Percentiles rank a stretch among this genome's conserved stretches.
phyloP scores from a whole-genome alignment of 2,797 vertebrate genomes.

The Intellagama lesueurii region DNA sequence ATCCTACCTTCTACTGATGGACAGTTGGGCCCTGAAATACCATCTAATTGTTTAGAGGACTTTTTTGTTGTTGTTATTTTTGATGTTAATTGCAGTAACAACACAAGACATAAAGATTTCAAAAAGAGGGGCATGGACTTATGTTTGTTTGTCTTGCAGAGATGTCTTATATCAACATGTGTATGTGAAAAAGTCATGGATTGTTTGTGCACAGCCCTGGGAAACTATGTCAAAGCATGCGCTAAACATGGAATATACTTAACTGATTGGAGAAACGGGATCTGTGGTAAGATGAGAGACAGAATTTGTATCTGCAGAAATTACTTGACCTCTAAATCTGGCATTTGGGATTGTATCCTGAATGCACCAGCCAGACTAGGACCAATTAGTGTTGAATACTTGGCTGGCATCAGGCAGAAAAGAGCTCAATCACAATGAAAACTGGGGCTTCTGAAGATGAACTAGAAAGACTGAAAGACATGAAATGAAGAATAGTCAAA shows the following conservation, averaged over 20 bases:
- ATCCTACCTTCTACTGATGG: too few species aligned
- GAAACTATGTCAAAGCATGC: conserved; percentile 73
- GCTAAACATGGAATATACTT: conserved; percentile 62
- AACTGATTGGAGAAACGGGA: conserved; percentile 55
- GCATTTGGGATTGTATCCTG: background rate
- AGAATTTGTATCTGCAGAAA: background rate
- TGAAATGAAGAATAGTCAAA: too few species aligned
- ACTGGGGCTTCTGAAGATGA: background rate
- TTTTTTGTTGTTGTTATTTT: too few species aligned
- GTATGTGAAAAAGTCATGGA: conserved; percentile 59
- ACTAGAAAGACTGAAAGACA: background rate
- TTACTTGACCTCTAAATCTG: background rate
- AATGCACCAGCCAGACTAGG: background rate
- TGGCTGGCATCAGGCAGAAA: background rate
- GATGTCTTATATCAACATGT: conserved; percentile 54
- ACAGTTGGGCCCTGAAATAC: background rate
- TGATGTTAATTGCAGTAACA: background rate
- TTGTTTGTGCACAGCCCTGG: conserved; percentile 68
- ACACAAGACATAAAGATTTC: background rate
- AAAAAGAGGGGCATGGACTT: background rate
- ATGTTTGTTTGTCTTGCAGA: background rate
- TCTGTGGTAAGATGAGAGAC: conserved; percentile 8
- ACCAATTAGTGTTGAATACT: background rate
- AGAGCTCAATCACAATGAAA: background rate
- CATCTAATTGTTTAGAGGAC: background rate